Percentiles rank a stretch among this genome's conserved stretches.
These are phyloP conservation scores for Euzophera pinguis DNA, from an alignment of 2,888 invertebrate species.

Conservation along the genomic window DNA sequence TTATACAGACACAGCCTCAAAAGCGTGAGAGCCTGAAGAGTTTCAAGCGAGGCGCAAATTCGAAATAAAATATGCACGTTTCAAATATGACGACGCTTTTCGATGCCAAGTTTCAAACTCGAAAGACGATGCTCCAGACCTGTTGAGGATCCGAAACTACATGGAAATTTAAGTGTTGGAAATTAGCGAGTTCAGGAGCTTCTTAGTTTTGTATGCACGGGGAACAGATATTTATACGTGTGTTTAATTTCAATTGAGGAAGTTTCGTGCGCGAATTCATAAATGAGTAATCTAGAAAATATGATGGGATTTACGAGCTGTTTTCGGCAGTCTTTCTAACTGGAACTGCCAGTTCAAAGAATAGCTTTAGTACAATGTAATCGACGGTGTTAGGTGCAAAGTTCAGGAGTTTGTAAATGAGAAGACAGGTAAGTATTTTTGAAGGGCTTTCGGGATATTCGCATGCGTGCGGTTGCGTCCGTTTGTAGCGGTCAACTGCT, in stretches of 20 bases:
- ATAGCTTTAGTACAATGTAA: no score
- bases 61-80: slow-evolving; percentile 67
- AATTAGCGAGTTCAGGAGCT: slow-evolving; percentile 29
- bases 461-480: no score
- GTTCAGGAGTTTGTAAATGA: no score
- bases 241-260: slow-evolving; percentile 1
- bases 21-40: slow-evolving; percentile 19
- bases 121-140: slow-evolving; percentile 28
- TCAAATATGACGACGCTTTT: slow-evolving; percentile 45
- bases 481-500: no score
- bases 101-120: slow-evolving; percentile 44
- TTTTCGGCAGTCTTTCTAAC: no score
- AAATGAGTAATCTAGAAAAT: not conserved
- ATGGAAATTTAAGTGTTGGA: slow-evolving; percentile 34
- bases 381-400: no score
- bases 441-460: no score
- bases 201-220: slow-evolving; percentile 12
- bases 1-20: slow-evolving; percentile 14
- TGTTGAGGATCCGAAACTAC: slow-evolving; percentile 52
- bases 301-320: no score
- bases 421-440: no score
- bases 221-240: not conserved
- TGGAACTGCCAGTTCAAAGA: no score
- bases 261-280: not conserved
- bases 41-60: slow-evolving; percentile 22